Conservation (phyloP, 1,140 invertebrate genomes). For the Capitella teleta region DNA sequence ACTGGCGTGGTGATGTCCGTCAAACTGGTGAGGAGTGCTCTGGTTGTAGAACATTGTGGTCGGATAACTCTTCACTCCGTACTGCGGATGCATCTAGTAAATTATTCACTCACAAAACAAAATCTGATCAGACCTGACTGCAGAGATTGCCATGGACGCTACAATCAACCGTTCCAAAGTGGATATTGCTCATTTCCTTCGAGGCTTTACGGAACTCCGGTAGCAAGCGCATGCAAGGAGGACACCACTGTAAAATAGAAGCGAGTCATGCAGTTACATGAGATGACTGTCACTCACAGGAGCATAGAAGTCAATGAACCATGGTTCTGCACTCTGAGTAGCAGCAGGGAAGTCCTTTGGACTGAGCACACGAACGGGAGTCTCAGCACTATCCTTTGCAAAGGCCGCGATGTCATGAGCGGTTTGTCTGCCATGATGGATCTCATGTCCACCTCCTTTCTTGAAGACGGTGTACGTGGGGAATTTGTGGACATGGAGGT, state of each 20-base stretch:
- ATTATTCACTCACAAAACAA: conserved; percentile 6
- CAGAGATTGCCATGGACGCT: conserved; percentile 43
- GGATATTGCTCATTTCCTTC: conserved; percentile 33
- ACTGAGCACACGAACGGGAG: conserved; percentile 52
- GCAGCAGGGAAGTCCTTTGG: conserved; percentile 49
- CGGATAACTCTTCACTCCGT: conserved; percentile 60
- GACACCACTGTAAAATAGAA: conserved; percentile 52
- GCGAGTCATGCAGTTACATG: neutral
- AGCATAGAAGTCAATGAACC: conserved; percentile 70
- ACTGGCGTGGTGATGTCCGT: conserved; percentile 48
- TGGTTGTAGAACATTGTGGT: conserved; percentile 61
- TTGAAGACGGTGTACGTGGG: conserved; percentile 63
- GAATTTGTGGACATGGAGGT: conserved; percentile 48
- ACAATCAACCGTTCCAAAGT: conserved; percentile 56
- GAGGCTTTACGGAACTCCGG: conserved; percentile 62
- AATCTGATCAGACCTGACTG: conserved; percentile 22
- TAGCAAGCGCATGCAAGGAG: conserved; percentile 63
- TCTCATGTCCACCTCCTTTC: conserved; percentile 56
- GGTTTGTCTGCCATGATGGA: conserved; percentile 54
- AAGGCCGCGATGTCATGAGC: conserved; percentile 59
- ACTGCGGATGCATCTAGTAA: conserved; percentile 31
- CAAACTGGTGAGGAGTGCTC: conserved; percentile 48
- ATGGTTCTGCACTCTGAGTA: conserved; percentile 44
- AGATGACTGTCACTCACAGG: conserved; percentile 43
- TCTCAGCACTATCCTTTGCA: conserved; percentile 52